phyloP scores from a whole-genome alignment of 2,888 invertebrate genomes.

The Lycaena phlaeas region DNA sequence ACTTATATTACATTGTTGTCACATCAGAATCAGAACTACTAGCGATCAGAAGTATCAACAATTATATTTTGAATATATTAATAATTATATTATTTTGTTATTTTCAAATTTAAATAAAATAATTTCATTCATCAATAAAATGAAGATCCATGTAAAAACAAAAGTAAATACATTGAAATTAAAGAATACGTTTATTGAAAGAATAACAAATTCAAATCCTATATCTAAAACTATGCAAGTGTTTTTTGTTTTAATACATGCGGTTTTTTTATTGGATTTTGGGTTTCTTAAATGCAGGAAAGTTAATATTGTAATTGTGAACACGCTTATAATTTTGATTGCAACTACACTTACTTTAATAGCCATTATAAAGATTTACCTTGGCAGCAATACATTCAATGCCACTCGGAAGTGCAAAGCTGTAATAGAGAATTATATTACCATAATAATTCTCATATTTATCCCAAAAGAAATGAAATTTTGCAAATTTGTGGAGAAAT shows the following conservation, averaged over 20 bases:
- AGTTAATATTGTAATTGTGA: neutral
- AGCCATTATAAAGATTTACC: neutral
- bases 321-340: neutral
- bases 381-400: neutral
- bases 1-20: no score
- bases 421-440: conserved; percentile 1
- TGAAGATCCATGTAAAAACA: neutral
- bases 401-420: neutral
- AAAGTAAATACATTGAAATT: neutral
- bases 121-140: neutral
- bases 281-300: neutral
- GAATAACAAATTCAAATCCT: neutral
- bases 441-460: neutral
- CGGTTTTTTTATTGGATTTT: neutral
- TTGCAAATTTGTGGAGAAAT: neutral
- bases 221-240: neutral
- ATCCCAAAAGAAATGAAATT: neutral
- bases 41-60: no score
- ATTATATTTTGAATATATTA: no score
- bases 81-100: neutral
- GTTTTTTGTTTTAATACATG: neutral
- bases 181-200: conserved; percentile 5
- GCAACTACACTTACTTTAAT: neutral
- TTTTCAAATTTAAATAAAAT: neutral
- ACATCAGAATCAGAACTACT: no score